Evolutionary conservation across 2,888 invertebrate genomes (phyloP), one percentile per base, ranked within the genome.

Genomic region (Macroteleia sp.): DNA sequence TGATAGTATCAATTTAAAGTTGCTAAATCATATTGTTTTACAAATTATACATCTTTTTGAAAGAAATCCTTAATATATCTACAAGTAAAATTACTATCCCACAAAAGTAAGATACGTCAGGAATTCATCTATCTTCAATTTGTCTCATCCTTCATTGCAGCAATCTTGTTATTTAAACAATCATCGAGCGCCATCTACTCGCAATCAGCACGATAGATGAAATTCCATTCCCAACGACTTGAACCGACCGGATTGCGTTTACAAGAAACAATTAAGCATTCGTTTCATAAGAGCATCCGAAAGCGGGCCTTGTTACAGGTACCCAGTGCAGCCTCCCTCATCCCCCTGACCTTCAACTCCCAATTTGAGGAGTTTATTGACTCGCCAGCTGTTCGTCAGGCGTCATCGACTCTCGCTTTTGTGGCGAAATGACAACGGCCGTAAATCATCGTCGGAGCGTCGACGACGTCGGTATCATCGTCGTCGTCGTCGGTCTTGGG

Each of bases 401-500:
- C 4, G 5, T 9, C 10, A 10, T 6, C 30, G 30, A 48, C 48
- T 48, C 48, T 48, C 30, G 30, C 48, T 48, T 52, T 52, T 22
- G 42, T 36, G 52, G 1, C 34, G 34, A 6, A 12, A 20, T 36
- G 20, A 36, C 52, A 22, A 22, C 8, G 39, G 39, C 36, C 9
- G 52, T 22, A 54, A 36, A 22, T 36, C 36, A 54, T 46, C 28
- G 16, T 10, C 17, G 22, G 20, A 19, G 8, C 36, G 50, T 44
- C 48, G 50, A 17, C 41, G 56, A 28, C 67, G 57, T 10, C 36
- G n/a, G 48, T 25, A 52, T 46, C 17, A 44, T n/a, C 20, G 34
- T 61, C 59, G 34, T 46, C 66, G 44, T 17, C 54, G 42, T 14
- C 20, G 57, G 32, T 48, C 41, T 42, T 5, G 6, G 78, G 77